These are phyloP conservation scores for Deroptyus accipitrinus DNA, from an alignment of 2,113 vertebrate species.

Conservation along the genomic window DNA sequence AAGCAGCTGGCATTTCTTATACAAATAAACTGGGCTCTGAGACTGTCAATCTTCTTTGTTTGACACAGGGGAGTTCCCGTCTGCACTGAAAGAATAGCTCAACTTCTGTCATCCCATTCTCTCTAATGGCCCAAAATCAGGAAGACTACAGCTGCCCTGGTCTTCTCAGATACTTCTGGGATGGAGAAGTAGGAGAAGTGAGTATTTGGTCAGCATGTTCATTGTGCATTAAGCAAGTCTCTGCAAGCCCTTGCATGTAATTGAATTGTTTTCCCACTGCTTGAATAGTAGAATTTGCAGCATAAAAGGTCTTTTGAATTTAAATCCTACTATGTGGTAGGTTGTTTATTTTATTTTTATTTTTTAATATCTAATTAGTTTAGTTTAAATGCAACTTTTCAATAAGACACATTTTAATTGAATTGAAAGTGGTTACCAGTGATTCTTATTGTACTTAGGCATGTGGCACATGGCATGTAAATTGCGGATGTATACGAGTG, in stretches of 20 bases:
- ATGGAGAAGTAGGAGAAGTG: constrained; percentile 61
- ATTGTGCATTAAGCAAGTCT: constrained; percentile 55
- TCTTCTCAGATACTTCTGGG: constrained; percentile 74
- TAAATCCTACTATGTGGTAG: neutral
- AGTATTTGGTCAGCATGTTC: constrained; percentile 60
- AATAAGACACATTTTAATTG: constrained; percentile 48
- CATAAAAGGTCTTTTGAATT: constrained; percentile 53
- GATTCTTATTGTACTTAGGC: constrained; percentile 6
- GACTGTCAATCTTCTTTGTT: constrained; percentile 79
- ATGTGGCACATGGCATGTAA: neutral
- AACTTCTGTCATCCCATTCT: constrained; percentile 83
- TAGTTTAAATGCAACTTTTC: constrained; percentile 34
- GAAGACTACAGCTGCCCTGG: constrained; percentile 77
- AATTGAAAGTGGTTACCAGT: constrained; percentile 31
- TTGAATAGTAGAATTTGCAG: constrained; percentile 55
- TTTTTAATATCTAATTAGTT: constrained; percentile 40
- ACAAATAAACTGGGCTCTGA: constrained; percentile 74
- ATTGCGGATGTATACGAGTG: neutral
- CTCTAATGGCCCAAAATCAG: constrained; percentile 70
- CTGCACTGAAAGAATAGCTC: constrained; percentile 72
- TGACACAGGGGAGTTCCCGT: constrained; percentile 72
- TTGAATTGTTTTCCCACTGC: constrained; percentile 49
- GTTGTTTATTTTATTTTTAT: neutral
- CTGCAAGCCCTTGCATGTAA: constrained; percentile 61
- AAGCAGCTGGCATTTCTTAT: constrained; percentile 78